Conservation (phyloP, 2,113 vertebrate genomes). For the Dromiciops gliroides region DNA sequence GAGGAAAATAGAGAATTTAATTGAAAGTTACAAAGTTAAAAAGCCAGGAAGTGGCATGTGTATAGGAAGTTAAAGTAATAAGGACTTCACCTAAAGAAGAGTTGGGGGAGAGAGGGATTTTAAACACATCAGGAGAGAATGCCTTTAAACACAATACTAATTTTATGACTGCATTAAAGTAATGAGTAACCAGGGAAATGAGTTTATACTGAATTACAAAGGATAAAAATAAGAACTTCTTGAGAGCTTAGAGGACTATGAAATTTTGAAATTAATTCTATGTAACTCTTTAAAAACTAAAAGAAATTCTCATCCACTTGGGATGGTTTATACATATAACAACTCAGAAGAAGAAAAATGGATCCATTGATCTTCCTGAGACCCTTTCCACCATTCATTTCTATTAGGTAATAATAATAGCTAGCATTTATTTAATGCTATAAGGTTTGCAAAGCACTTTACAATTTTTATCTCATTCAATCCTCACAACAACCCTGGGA, state of each 20-base stretch:
- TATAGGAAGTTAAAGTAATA: background rate
- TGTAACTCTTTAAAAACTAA: slow-evolving; percentile 22
- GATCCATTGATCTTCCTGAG: background rate
- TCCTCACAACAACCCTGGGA: slow-evolving; percentile 15
- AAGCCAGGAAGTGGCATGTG: slow-evolving; percentile 6
- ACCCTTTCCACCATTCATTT: background rate
- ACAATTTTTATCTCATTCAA: slow-evolving; percentile 44
- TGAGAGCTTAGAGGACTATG: slow-evolving; percentile 10
- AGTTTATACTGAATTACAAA: background rate
- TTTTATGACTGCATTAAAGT: background rate
- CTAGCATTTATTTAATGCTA: slow-evolving; percentile 40
- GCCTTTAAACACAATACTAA: background rate
- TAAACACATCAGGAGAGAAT: background rate
- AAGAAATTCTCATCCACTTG: slow-evolving; percentile 18
- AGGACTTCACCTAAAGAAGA: background rate
- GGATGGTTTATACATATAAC: slow-evolving; percentile 24
- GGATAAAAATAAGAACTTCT: slow-evolving; percentile 23
- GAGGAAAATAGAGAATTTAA: slow-evolving; percentile 3
- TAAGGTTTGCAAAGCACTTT: slow-evolving; percentile 20
- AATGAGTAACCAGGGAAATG: slow-evolving; percentile 23
- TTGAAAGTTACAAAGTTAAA: background rate
- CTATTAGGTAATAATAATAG: slow-evolving; percentile 51
- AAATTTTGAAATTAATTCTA: slow-evolving; percentile 11
- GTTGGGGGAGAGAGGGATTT: background rate
- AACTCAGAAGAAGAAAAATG: slow-evolving; percentile 51